Percentiles rank a stretch among this genome's conserved stretches.
phyloP scores from a whole-genome alignment of 2,888 invertebrate species.

The Drosophila acutilabella region DNA sequence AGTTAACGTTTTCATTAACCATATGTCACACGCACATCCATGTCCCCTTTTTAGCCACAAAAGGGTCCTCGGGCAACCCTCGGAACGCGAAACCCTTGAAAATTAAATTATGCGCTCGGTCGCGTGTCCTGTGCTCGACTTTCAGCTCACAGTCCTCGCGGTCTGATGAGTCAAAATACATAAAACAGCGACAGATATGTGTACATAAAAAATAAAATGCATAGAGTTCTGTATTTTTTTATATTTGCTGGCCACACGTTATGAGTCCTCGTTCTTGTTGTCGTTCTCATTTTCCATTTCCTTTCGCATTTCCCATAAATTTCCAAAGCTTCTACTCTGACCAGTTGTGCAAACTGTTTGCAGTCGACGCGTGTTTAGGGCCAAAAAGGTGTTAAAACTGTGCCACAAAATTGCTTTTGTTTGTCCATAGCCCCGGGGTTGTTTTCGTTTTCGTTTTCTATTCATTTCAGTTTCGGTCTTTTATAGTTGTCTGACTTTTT shows the following conservation, averaged over 20 bases:
- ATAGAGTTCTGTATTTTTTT: conserved; percentile 16
- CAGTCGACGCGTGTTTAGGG: conserved; percentile 65
- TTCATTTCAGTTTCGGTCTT: not conserved
- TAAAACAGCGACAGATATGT: conserved; percentile 53
- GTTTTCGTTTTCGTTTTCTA: conserved; percentile 25
- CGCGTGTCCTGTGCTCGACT: conserved; percentile 61
- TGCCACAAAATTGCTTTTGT: conserved; percentile 68
- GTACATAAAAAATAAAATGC: conserved; percentile 27
- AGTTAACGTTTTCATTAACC: conserved; percentile 81
- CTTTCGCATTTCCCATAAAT: conserved; percentile 53
- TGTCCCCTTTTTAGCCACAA: conserved; percentile 28
- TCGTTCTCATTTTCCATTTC: conserved; percentile 17
- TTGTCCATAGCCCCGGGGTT: conserved; percentile 50
- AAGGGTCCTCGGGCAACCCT: conserved; percentile 16
- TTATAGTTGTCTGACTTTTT: conserved; percentile 59
- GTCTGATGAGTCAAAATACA: conserved; percentile 75
- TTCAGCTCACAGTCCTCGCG: conserved; percentile 45
- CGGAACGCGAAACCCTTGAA: conserved; percentile 56
- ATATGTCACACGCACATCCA: conserved; percentile 78
- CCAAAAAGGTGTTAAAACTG: conserved; percentile 76
- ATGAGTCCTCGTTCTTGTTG: not conserved
- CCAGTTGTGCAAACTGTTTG: conserved; percentile 63
- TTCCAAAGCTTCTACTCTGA: conserved; percentile 34
- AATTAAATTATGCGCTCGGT: conserved; percentile 79
- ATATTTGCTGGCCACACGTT: conserved; percentile 23